phyloP scores from a whole-genome alignment of 2,888 invertebrate genomes.

The Malacosoma neustria region DNA sequence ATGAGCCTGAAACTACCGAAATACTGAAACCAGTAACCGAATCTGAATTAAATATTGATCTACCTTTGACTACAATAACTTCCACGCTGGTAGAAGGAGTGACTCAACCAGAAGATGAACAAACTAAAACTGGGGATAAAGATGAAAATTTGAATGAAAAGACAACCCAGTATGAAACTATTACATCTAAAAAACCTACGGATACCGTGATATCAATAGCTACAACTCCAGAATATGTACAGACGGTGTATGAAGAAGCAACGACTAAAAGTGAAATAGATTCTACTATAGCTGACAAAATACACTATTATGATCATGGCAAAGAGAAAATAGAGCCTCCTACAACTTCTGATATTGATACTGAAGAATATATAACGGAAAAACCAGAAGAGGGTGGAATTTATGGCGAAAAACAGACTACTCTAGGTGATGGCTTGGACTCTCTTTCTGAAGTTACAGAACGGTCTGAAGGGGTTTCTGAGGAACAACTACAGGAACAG shows the following conservation, averaged over 20 bases:
- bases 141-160: neutral
- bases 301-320: neutral
- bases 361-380: conserved; percentile 3
- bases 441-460: neutral
- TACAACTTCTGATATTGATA: neutral
- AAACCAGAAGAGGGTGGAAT: neutral
- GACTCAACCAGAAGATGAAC: neutral
- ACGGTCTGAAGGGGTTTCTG: neutral
- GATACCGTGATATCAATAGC: neutral
- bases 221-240: neutral
- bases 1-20: neutral
- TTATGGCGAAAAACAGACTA: neutral
- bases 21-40: neutral
- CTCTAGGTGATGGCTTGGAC: neutral
- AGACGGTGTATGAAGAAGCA: neutral
- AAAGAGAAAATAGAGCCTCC: neutral
- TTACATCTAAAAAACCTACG: neutral
- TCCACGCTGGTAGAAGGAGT: neutral
- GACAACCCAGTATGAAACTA: neutral
- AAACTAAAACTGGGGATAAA: neutral
- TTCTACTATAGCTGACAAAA: neutral
- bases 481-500: neutral
- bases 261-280: neutral
- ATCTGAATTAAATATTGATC: neutral
- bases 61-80: neutral